Evolutionary conservation across 2,113 vertebrate species (phyloP).

Genomic region (Megaceryle maxima): DNA sequence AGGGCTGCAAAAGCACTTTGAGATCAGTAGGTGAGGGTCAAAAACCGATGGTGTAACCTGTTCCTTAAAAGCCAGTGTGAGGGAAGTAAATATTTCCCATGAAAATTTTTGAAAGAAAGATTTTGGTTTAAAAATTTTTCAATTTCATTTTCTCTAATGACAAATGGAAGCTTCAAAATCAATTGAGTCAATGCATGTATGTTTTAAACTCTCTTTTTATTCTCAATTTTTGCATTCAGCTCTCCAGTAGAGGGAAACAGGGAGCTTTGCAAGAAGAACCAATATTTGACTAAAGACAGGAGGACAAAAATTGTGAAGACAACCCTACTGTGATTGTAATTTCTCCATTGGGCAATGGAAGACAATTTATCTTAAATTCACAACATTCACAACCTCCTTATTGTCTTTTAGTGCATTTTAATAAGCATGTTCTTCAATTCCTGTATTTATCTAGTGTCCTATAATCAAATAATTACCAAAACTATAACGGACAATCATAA

Average conservation of each 20-base stretch:
- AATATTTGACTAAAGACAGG: not conserved
- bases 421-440: not conserved
- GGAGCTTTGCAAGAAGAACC: not conserved
- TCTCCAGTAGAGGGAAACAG: not conserved
- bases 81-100: not conserved
- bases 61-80: not conserved
- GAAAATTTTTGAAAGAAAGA: not conserved
- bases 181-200: not conserved
- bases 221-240: not conserved
- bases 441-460: not conserved
- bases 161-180: not conserved
- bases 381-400: not conserved
- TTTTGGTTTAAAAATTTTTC: not conserved
- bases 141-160: not conserved
- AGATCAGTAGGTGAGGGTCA: not conserved
- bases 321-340: not conserved
- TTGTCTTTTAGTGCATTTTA: not conserved
- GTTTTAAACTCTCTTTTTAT: not conserved
- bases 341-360: not conserved
- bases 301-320: not conserved
- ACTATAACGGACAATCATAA: not conserved
- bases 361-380: not conserved
- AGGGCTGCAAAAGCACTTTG: not conserved
- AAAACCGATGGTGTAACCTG: rapidly evolving
- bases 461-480: not conserved